A percentile compares a stretch with the other conserved stretches of the same genome.
Evolutionary conservation across 1,140 invertebrate species (phyloP).

Genomic region (Trachymyrmex cornetzi): DNA sequence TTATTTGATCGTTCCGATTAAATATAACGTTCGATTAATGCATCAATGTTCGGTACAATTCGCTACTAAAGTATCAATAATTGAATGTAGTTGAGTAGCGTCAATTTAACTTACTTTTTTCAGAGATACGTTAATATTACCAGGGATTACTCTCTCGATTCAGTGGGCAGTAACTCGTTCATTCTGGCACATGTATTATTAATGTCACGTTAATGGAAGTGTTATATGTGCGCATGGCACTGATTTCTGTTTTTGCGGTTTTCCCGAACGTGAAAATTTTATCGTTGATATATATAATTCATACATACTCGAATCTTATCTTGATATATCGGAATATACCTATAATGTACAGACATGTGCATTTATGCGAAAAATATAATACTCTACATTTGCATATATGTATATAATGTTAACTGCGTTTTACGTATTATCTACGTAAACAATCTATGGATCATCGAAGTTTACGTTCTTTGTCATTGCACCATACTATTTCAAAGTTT

Average conservation of each 20-base stretch:
- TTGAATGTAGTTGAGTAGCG: background rate
- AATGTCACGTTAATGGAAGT: constrained; percentile 44
- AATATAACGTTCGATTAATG: background rate
- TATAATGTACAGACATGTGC: too few species aligned
- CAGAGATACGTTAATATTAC: constrained; percentile 34
- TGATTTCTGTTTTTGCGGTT: constrained; percentile 4
- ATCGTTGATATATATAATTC: background rate
- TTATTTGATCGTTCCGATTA: background rate
- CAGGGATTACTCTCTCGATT: constrained; percentile 5
- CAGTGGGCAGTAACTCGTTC: background rate
- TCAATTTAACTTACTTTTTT: constrained; percentile 21
- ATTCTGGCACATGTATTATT: constrained; percentile 16
- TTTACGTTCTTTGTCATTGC: too few species aligned
- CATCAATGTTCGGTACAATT: background rate
- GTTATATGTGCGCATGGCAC: background rate
- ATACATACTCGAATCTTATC: background rate
- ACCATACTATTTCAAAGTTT: too few species aligned
- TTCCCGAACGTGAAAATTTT: constrained; percentile 5
- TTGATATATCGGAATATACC: background rate
- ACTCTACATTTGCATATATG: too few species aligned
- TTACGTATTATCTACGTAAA: too few species aligned
- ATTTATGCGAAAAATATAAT: too few species aligned
- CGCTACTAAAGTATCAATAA: constrained; percentile 6
- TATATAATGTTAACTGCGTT: too few species aligned
- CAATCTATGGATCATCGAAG: too few species aligned